Evolutionary conservation across 2,113 vertebrate genomes (phyloP).

Genomic region (Mixornis gularis): DNA sequence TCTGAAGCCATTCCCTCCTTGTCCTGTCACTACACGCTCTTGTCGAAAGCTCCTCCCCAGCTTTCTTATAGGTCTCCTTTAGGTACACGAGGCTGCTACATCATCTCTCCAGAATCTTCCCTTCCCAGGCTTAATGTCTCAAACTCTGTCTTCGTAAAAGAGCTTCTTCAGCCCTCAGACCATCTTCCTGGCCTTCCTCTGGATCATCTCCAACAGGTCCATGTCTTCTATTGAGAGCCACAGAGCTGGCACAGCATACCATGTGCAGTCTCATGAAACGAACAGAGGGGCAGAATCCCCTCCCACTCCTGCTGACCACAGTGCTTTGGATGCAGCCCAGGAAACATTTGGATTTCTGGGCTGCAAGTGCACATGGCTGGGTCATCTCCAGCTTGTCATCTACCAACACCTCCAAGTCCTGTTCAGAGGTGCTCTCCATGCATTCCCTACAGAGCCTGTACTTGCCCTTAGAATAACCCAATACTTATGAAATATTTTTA

Average conservation of each 20-base stretch:
- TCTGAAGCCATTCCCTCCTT: neutral
- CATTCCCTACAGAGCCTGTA: neutral
- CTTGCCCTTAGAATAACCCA: neutral
- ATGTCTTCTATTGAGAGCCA: neutral
- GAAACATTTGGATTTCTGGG: neutral
- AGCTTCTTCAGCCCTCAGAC: neutral
- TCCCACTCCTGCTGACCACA: fast-evolving
- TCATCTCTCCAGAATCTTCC: neutral
- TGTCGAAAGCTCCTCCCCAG: neutral
- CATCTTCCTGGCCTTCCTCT: neutral
- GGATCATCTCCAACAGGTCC: neutral
- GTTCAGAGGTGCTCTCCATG: neutral
- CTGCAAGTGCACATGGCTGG: too few relatives aligned
- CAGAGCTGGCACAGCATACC: neutral
- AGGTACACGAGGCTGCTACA: neutral
- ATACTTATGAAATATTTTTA: neutral
- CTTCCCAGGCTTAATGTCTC: neutral
- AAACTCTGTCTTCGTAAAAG: neutral
- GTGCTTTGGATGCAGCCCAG: neutral
- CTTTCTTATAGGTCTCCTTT: neutral
- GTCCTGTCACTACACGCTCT: neutral
- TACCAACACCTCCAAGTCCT: neutral
- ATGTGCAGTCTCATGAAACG: neutral
- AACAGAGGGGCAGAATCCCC: neutral
- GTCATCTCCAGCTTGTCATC: neutral